Evolutionary conservation across 2,797 vertebrate species (phyloP), one percentile per base, ranked within the genome.

Genomic region (Enteromius treurensis): DNA sequence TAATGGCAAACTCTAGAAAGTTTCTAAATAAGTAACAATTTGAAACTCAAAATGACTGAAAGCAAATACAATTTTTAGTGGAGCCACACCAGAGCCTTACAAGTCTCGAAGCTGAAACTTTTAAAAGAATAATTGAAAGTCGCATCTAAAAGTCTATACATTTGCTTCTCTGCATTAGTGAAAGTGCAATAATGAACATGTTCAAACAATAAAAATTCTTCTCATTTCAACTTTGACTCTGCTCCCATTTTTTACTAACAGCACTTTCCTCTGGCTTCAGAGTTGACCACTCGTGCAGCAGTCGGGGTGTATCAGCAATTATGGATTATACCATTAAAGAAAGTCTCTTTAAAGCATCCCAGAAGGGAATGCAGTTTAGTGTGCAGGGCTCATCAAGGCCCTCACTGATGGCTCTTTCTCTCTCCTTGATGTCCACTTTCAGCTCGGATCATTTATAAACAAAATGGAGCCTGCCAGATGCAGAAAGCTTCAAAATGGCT

Each of bases 271-370:
- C 11, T 69, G 53, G 74, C 51, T 55, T 68, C 34, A 29, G 74
- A 83, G 64, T 75, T n/a, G 29, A 83, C 51, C 51, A 17, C 74
- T 62, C 21, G 4, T 17, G 51, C 64, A 37, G 79, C 74, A 77
- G 65, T 78, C 60, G 21, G 51, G 23, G 40, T 77, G 75, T 77
- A 83, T 83, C 74, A 83, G 81, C 74, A 78, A 60, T 77, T 83
- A 83, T 83, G 65, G 81, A 83, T 83, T 83, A 77, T 58, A 83
- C 74, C 81, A 77, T 77, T 83, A 83, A 83, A 83, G 81, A 77
- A 77, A 70, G 73, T 82, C 32, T 77, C 49, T 77, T 69, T 83
- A 83, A 83, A 77, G 49, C 81, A 77, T 83, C 81, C 81, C 81
- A 83, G 81, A 77, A 83, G 81, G 74, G 81, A 77, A 83, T 70